Conservation (phyloP, 2,113 vertebrate genomes). For the Pelecanoides urinatrix region DNA sequence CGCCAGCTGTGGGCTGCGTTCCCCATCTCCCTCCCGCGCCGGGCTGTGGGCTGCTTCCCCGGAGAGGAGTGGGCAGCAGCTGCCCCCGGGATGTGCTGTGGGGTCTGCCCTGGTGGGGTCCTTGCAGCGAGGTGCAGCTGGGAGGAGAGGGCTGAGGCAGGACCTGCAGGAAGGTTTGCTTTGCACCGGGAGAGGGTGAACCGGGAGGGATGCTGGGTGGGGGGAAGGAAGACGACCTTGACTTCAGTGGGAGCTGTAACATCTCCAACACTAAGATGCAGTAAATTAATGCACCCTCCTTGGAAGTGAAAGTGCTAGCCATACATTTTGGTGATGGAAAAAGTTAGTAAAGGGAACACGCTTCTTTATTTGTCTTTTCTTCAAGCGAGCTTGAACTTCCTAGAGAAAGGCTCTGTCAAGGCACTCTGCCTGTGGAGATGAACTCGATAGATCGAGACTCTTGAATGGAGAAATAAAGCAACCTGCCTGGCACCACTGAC, state of each 20-base stretch:
- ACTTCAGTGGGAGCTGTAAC: not conserved
- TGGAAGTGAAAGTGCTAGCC: not conserved
- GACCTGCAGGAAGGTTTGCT: not conserved
- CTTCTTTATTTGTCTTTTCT: not conserved
- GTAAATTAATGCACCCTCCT: not conserved
- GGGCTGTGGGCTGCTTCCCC: not conserved
- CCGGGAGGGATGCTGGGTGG: not conserved
- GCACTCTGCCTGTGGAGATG: not conserved
- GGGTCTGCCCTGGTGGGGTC: fast-evolving
- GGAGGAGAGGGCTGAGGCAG: not conserved
- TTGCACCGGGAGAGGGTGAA: not conserved
- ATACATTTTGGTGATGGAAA: not conserved
- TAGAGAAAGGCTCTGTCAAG: not conserved
- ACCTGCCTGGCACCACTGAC: not conserved
- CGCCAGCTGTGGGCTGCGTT: fast-evolving
- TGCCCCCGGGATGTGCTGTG: not conserved
- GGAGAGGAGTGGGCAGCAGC: not conserved
- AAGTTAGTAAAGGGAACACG: not conserved
- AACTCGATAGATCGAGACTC: not conserved
- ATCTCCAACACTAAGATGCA: not conserved
- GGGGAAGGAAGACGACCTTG: not conserved
- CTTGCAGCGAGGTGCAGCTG: not conserved
- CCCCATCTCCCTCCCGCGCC: not conserved
- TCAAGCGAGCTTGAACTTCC: not conserved
- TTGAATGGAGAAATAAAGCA: not conserved